Conservation (phyloP, 2,888 invertebrate genomes). For the Athripsodes cinereus region DNA sequence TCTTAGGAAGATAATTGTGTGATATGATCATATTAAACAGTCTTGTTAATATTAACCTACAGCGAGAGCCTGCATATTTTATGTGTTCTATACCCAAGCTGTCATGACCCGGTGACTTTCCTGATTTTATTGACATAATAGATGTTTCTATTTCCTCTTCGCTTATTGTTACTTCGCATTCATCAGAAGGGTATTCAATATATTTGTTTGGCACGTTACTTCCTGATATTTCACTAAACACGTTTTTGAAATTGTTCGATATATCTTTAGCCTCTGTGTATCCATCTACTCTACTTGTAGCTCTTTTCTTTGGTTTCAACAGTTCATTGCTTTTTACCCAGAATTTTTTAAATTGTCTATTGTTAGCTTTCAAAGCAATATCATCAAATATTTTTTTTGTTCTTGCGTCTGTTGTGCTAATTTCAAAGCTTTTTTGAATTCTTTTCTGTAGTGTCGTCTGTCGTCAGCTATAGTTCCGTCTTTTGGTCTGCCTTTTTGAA, state of each 20-base stretch:
- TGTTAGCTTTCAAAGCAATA: not conserved
- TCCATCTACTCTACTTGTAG: not conserved
- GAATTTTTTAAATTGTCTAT: no score
- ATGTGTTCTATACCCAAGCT: no score
- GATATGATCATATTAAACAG: no score
- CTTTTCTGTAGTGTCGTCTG: not conserved
- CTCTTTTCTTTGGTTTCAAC: not conserved
- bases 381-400: not conserved
- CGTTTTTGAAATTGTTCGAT: not conserved
- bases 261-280: not conserved
- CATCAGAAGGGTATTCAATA: not conserved
- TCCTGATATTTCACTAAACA: no score
- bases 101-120: no score
- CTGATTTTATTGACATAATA: not conserved
- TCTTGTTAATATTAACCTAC: no score
- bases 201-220: no score
- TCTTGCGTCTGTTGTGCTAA: not conserved
- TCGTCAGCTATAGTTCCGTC: no score
- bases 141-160: not conserved
- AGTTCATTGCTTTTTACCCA: not conserved
- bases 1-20: no score
- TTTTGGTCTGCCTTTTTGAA: no score
- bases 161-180: not conserved
- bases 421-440: not conserved
- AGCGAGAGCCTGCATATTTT: no score